Evolutionary conservation across 2,113 vertebrate genomes (phyloP).

Genomic region (Heptranchias perlo): DNA sequence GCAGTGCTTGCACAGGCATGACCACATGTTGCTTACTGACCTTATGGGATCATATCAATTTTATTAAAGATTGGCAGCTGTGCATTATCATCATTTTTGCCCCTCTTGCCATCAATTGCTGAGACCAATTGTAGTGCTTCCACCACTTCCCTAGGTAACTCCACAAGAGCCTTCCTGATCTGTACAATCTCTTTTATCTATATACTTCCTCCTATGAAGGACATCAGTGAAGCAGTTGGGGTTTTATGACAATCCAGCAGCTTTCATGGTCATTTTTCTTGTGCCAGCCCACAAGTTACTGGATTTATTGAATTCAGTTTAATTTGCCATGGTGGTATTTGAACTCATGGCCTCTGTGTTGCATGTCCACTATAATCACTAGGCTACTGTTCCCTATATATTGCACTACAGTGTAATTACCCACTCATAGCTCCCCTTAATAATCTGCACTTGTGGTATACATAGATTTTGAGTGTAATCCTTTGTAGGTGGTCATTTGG

Average conservation of each 20-base stretch:
- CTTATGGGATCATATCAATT: too few relatives aligned
- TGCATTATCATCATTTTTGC: too few relatives aligned
- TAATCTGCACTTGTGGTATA: neutral
- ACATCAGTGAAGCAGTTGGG: neutral
- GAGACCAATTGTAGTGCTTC: neutral
- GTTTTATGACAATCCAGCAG: neutral
- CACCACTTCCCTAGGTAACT: neutral
- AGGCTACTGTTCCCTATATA: too few relatives aligned
- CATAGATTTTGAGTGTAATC: neutral
- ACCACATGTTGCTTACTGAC: too few relatives aligned
- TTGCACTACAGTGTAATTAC: neutral
- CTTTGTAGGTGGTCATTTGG: neutral
- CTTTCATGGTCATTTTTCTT: neutral
- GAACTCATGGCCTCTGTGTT: neutral
- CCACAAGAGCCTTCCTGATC: neutral
- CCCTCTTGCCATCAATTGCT: neutral
- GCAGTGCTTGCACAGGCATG: too few relatives aligned
- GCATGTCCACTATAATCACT: neutral
- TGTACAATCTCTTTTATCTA: neutral
- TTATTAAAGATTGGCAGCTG: too few relatives aligned
- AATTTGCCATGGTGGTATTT: neutral
- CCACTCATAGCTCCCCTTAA: neutral
- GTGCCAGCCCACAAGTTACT: neutral
- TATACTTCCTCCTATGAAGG: neutral
- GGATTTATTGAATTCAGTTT: neutral